Evolutionary conservation across 2,113 vertebrate genomes (phyloP), one percentile per base, ranked within the genome.

Genomic region (Isichthys henryi): DNA sequence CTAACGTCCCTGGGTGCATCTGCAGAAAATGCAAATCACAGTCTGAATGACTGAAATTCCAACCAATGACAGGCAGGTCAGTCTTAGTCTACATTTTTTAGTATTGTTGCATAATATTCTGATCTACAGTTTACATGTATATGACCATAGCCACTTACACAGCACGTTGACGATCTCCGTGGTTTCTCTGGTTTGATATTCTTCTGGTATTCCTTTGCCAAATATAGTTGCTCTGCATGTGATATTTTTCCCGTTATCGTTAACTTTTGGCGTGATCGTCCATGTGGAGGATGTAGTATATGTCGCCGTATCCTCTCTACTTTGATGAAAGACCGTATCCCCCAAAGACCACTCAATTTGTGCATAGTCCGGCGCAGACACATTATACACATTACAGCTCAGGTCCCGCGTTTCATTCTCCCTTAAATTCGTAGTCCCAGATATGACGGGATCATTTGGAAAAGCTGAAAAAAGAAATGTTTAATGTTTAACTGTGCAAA

Each of bases 221-320:
- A 87, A 11, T 43, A 95, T 90, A 0, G 27, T 62, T 39, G 93
- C 95, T 23, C 92, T 92, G 92, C 96, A 96, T 52, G 84, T 95
- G 83, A 96, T 82, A 50, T 6, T 89, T 0, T 17, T 48, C 2
- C 91, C 92, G 0, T 70, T 62, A 84, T 95, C 89, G 27, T 17
- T 85, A 0, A 8, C 45, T 62, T 39, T 70, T 7, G 94, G 92
- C 0, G 10, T 91, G 86, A 94, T 94, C 1, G 0, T 88, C 88
- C 91, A 94, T 0, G 46, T 23, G 1, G 92, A 90, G 0, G 2
- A n/a, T 17, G 92, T 89, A 2, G 86, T 35, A 62, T 3, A 10
- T 27, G 3, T 15, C 9, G 58, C 87, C 1, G 31, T 0, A 70
- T 70, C 5, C 90, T 66, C 21, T 83, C 89, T 0, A 39, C n/a